These are phyloP conservation scores for Tipula confusa DNA, from an alignment of 2,888 invertebrate species.

Conservation along the genomic window DNA sequence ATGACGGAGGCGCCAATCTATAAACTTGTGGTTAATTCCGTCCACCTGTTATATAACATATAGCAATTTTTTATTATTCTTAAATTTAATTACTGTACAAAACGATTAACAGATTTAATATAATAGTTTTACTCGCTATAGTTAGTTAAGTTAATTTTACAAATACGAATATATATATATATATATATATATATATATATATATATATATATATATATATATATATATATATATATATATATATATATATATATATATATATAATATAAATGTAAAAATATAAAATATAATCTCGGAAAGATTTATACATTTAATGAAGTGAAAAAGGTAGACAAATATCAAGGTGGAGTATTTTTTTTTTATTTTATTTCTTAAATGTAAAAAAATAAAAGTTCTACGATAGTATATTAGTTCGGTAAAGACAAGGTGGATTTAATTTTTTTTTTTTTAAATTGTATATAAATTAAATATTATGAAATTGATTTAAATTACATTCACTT, in stretches of 20 bases:
- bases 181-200: no score
- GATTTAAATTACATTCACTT: neutral
- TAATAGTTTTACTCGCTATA: neutral
- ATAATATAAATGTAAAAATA: no score
- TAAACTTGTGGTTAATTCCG: neutral
- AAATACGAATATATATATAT: neutral
- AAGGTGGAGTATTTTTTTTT: conserved; percentile 14
- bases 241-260: no score
- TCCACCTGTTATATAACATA: neutral
- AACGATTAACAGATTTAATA: neutral
- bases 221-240: no score
- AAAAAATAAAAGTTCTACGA: neutral
- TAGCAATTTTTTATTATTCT: neutral
- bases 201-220: no score
- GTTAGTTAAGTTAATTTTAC: neutral
- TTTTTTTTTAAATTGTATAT: neutral
- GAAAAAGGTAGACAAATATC: conserved; percentile 20
- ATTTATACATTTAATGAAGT: neutral
- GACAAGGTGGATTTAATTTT: neutral
- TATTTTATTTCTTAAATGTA: neutral
- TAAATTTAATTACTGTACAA: neutral
- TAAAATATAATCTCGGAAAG: neutral
- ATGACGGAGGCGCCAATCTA: neutral
- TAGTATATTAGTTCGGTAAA: neutral
- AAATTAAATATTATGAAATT: neutral